Conservation (phyloP, 2,113 vertebrate species). For the Gavialis gangeticus region DNA sequence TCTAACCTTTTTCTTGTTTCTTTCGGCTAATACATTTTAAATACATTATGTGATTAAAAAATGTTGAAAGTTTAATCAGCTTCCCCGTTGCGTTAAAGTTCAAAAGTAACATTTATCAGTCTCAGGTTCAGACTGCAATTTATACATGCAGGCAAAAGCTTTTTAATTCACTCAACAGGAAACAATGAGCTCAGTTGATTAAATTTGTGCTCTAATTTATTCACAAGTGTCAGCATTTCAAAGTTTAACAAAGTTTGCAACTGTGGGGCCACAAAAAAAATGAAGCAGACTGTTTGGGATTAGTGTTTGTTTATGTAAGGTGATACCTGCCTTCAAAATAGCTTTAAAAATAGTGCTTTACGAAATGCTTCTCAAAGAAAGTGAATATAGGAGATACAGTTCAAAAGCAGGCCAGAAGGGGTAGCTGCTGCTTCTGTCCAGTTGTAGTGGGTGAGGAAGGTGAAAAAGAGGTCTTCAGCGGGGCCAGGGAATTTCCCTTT, state of each 20-base stretch:
- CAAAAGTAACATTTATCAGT: slow-evolving; percentile 38
- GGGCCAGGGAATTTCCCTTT: neutral
- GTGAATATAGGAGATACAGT: neutral
- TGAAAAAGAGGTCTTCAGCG: neutral
- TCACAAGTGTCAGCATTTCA: neutral
- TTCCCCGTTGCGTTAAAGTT: slow-evolving; percentile 23
- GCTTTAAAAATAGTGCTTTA: neutral
- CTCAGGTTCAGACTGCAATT: fast-evolving
- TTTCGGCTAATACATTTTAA: slow-evolving; percentile 9
- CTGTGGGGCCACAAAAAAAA: neutral
- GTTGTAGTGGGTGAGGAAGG: neutral
- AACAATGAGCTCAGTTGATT: slow-evolving; percentile 42
- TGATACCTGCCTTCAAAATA: neutral
- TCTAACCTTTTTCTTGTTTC: neutral
- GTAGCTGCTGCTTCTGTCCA: neutral
- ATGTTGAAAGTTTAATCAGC: neutral
- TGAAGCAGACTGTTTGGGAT: neutral
- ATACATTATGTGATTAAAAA: slow-evolving; percentile 42
- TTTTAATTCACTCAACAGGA: slow-evolving; percentile 46
- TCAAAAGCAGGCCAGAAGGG: neutral
- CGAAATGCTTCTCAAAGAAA: neutral
- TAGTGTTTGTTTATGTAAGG: neutral
- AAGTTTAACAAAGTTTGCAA: neutral
- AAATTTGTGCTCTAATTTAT: slow-evolving; percentile 19
- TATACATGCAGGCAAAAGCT: neutral